These are phyloP conservation scores for Lepidochitona cinerea DNA, from an alignment of 2,888 invertebrate species.

Conservation along the genomic window DNA sequence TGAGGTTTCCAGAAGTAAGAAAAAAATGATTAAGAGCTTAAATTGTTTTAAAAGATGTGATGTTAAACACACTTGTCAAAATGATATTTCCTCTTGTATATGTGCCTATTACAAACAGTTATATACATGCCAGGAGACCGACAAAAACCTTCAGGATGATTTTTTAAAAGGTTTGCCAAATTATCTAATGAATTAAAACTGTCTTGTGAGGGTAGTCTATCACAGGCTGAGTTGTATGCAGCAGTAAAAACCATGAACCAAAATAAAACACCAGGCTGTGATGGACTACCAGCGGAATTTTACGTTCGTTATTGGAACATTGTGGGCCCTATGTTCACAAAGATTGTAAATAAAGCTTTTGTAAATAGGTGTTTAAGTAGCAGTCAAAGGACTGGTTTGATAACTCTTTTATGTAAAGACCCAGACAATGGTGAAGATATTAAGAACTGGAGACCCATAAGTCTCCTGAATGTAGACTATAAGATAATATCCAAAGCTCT, in stretches of 20 bases:
- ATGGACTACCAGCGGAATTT: neutral
- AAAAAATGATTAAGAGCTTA: neutral
- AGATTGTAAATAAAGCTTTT: no score
- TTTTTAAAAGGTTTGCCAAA: neutral
- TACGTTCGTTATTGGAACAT: neutral
- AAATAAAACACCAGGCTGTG: neutral
- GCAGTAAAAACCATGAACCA: neutral
- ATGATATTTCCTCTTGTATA: neutral
- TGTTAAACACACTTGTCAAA: neutral
- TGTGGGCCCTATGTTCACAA: no score
- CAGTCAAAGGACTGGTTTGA: slow-evolving; percentile 18
- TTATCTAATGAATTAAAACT: neutral
- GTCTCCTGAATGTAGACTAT: no score
- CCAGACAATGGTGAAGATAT: slow-evolving; percentile 20
- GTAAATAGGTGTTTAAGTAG: slow-evolving; percentile 20
- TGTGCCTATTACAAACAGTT: neutral
- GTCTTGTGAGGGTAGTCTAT: neutral
- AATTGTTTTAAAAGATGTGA: neutral
- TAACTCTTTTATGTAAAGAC: slow-evolving; percentile 38
- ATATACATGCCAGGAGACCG: neutral
- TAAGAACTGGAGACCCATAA: no score
- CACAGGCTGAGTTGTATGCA: neutral
- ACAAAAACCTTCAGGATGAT: neutral
- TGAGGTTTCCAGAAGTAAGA: neutral
- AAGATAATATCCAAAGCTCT: no score